These are phyloP conservation scores for Callionymus lyra DNA, from an alignment of 2,113 vertebrate species.

Conservation along the genomic window DNA sequence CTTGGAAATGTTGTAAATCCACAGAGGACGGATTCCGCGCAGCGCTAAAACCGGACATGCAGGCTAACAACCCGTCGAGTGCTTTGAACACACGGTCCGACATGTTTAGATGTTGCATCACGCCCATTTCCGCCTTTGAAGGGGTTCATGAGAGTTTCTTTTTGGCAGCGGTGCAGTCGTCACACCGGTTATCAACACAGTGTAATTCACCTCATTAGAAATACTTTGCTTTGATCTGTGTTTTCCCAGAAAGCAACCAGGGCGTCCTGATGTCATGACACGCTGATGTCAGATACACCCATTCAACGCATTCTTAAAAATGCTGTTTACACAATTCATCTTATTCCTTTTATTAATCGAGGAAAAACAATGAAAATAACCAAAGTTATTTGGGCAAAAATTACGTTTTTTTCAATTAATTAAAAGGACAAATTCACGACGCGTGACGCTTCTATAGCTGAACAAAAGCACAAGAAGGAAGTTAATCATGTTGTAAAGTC, in stretches of 20 bases:
- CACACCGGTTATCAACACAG: constrained; percentile 32
- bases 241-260: constrained; percentile 5
- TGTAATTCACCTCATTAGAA: constrained; percentile 31
- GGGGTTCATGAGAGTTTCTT: constrained; percentile 22
- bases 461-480: no score
- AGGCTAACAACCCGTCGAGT: constrained; percentile 12
- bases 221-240: constrained; percentile 39
- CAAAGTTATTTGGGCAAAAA: no score
- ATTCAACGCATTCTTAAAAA: no score
- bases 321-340: no score
- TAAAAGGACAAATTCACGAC: no score
- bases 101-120: constrained; percentile 32
- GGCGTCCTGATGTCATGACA: no score
- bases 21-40: constrained; percentile 15
- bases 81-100: constrained; percentile 16
- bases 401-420: no score
- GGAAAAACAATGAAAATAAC: no score
- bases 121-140: constrained; percentile 18
- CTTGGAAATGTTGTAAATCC: constrained; percentile 20
- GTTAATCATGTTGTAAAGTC: no score
- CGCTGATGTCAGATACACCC: no score
- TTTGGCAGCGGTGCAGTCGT: constrained; percentile 33
- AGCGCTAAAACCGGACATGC: constrained; percentile 24
- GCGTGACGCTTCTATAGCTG: no score
- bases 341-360: no score